Base-by-base conservation (phyloP, 2,888 invertebrate species). In the Ernsta delagoae region DNA sequence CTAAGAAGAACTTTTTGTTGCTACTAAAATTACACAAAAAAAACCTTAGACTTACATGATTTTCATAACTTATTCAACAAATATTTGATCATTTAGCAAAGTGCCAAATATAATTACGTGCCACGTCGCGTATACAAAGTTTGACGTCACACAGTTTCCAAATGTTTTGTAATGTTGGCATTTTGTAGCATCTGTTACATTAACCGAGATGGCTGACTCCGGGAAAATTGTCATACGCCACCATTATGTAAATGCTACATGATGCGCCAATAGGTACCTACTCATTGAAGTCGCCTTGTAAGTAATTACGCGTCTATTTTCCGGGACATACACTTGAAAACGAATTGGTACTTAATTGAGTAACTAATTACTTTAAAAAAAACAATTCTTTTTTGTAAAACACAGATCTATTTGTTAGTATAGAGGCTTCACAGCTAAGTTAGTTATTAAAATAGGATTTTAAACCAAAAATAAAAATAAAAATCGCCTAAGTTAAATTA, bases 141-240 rank as follows among this genome's bases (percentile, higher is more conserved):
- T 56, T 56, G 12, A 54, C 11, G 59, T 59, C 36, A 36, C 41
- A 36, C 56, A n/a, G 56, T 56, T 56, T 31, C 56, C 6, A 34
- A 56, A 56, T 56, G 56, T 56, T 56, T 34, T 56, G 56, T 56
- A 56, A 56, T 34, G 56, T 31, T n/a, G 56, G 16, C 56, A n/a
- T 56, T 54, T 56, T 56, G 56, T 56, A 36, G 34, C 56, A 56
- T 56, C 56, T 56, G 56, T 34, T 36, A 56, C 56, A 56, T 56
- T 34, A 54, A 11, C 31, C 34, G 34, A 31, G 34, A 56, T 34
- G n/a, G 56, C 56, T n/a, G 34, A 34, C 34, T 56, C 34, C 11
- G n/a, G n/a, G 5, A n/a, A 34, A n/a, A 59, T 39, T 59, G 39
- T 59, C 59, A 59, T 56, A 56, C 34, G 56, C 59, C 8, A 39